phyloP scores from a whole-genome alignment of 2,113 vertebrate species.

The Ibidorhyncha struthersii region DNA sequence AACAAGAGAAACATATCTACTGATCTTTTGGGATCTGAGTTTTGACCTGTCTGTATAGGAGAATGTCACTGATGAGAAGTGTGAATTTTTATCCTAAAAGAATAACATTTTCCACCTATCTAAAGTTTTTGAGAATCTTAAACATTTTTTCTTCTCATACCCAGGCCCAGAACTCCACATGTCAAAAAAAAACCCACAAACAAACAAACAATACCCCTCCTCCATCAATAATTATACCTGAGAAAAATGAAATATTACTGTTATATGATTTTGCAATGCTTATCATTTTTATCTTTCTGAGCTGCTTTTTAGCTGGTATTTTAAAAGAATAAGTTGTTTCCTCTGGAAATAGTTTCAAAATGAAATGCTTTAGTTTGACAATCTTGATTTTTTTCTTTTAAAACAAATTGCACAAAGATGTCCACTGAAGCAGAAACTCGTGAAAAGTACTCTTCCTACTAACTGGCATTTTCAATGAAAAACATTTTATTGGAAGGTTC shows the following conservation, averaged over 20 bases:
- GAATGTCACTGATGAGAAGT: background rate
- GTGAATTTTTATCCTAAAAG: background rate
- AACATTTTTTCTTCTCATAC: background rate
- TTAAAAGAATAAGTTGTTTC: background rate
- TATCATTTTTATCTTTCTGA: background rate
- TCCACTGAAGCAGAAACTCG: background rate
- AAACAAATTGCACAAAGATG: background rate
- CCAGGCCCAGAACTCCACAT: background rate
- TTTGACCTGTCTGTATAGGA: background rate
- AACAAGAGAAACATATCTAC: background rate
- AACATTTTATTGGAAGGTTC: background rate
- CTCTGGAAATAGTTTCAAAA: background rate
- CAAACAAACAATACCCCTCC: too few relatives aligned
- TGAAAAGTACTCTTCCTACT: background rate
- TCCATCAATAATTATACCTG: background rate
- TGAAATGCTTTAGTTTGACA: background rate
- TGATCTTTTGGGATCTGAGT: background rate
- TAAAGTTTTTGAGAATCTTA: background rate
- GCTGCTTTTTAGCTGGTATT: background rate
- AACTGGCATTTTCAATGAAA: background rate
- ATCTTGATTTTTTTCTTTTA: background rate
- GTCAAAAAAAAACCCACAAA: background rate
- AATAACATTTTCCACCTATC: background rate
- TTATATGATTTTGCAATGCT: background rate
- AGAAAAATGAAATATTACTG: background rate